Conservation (phyloP, 2,888 invertebrate genomes). For the Trachelus tabidus region DNA sequence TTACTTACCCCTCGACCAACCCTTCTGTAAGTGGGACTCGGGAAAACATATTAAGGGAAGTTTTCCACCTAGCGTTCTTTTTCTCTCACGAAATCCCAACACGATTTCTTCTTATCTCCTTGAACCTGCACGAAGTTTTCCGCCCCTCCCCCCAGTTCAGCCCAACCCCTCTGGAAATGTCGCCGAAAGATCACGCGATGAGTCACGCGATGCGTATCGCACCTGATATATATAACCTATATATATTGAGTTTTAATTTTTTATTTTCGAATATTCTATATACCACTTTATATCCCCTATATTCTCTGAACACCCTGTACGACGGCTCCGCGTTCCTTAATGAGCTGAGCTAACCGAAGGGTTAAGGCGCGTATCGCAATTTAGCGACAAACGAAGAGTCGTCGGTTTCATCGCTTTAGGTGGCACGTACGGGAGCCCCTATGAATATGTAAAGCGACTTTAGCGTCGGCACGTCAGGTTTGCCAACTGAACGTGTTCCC, state of each 20-base stretch:
- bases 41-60: neutral
- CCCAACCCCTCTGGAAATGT: neutral
- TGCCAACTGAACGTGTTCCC: neutral
- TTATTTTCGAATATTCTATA: too few species aligned
- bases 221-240: neutral
- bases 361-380: too few species aligned
- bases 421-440: conserved; percentile 37
- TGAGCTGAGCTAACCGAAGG: too few species aligned
- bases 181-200: neutral
- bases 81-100: neutral
- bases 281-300: too few species aligned
- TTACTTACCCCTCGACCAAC: neutral
- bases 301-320: too few species aligned
- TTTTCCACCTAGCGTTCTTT: neutral
- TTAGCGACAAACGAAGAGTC: too few species aligned
- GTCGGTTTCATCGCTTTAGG: conserved; percentile 34
- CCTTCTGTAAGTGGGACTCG: neutral
- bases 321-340: too few species aligned
- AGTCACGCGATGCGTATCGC: neutral
- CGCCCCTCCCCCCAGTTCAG: too few species aligned
- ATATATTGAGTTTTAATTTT: too few species aligned
- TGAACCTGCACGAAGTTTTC: neutral
- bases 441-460: conserved; percentile 53
- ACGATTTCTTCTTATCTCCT: neutral
- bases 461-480: conserved; percentile 38